A percentile compares a stretch with the other conserved stretches of the same genome.
Conservation (phyloP, 2,888 invertebrate genomes). For the Elegia similella region DNA sequence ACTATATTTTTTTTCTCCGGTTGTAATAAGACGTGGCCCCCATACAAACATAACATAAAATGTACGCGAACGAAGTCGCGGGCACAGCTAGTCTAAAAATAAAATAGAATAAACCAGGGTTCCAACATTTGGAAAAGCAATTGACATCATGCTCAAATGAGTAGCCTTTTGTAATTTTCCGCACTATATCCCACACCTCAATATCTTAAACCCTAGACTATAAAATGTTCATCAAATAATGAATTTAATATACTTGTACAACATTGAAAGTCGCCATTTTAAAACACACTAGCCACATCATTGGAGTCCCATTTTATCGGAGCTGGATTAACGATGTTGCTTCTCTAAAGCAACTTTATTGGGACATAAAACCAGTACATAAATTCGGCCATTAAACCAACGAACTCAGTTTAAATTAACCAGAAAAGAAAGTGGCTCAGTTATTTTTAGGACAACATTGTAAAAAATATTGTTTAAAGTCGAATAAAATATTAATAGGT, state of each 20-base stretch:
- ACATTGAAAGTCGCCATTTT: conserved; percentile 14
- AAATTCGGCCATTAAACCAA: conserved; percentile 65
- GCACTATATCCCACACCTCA: too few species aligned
- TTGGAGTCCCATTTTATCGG: conserved; percentile 46
- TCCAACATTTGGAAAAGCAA: too few species aligned
- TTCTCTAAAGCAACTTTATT: conserved; percentile 67
- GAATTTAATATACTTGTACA: conserved; percentile 1
- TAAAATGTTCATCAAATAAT: not conserved
- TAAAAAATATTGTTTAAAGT: not conserved
- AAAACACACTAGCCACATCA: conserved; percentile 15
- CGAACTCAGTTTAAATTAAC: conserved; percentile 70
- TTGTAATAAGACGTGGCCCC: too few species aligned
- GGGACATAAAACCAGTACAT: conserved; percentile 66
- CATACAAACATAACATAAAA: too few species aligned
- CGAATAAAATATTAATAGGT: not conserved
- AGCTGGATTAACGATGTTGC: conserved; percentile 67
- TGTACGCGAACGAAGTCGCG: too few species aligned
- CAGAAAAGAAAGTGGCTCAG: conserved; percentile 52
- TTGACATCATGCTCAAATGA: too few species aligned
- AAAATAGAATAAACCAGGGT: too few species aligned
- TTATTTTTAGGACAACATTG: conserved; percentile 14
- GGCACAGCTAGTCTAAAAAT: too few species aligned
- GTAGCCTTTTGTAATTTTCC: too few species aligned
- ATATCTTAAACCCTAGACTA: too few species aligned
- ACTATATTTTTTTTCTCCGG: too few species aligned